phyloP scores from a whole-genome alignment of 2,113 vertebrate genomes.

The Hydrochoerus hydrochaeris region DNA sequence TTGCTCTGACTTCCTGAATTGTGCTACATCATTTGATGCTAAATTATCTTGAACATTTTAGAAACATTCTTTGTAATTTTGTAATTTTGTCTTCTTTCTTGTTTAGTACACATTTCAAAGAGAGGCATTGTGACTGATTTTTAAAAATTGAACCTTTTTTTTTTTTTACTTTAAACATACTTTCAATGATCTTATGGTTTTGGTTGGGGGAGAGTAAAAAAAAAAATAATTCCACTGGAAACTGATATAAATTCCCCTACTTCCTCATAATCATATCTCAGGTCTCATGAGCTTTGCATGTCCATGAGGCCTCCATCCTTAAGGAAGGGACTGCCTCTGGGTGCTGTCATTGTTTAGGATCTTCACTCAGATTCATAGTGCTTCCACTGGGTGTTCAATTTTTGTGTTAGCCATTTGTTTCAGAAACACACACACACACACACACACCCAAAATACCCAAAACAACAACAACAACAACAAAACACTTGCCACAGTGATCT shows the following conservation, averaged over 20 bases:
- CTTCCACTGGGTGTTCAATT: neutral
- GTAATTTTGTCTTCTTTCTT: neutral
- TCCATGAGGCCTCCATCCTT: neutral
- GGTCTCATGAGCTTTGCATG: neutral
- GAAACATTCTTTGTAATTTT: neutral
- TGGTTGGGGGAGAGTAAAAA: neutral
- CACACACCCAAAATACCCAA: too few relatives aligned
- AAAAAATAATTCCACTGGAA: neutral
- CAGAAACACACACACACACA: neutral
- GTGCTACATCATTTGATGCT: neutral
- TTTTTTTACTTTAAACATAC: neutral
- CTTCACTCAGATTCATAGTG: neutral
- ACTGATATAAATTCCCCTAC: neutral
- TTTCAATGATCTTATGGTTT: constrained; percentile 6
- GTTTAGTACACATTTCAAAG: constrained; percentile 11
- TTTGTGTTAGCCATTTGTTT: neutral
- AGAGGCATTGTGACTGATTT: neutral
- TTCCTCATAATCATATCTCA: neutral
- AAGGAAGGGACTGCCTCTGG: neutral
- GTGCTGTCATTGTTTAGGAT: neutral
- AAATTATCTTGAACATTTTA: neutral
- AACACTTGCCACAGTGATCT: neutral
- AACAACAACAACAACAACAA: neutral
- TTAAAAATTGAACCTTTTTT: neutral
- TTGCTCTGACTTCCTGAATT: neutral